Evolutionary conservation across 1,140 invertebrate species (phyloP).

Genomic region (Drosophila lini): DNA sequence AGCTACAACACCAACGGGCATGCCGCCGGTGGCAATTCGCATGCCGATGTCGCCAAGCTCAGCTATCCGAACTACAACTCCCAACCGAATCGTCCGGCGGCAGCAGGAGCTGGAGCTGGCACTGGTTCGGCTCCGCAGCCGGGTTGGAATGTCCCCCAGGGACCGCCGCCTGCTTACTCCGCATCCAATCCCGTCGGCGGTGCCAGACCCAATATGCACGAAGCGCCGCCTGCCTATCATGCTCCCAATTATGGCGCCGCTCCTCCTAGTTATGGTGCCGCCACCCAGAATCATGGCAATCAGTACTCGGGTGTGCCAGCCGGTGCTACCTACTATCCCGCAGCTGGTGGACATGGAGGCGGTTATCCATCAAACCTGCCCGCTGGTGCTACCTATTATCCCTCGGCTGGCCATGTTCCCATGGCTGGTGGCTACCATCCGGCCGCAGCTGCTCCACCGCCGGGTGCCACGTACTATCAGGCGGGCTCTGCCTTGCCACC

Average conservation of each 20-base stretch:
- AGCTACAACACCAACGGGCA: conserved; percentile 55
- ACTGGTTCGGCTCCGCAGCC: conserved; percentile 25
- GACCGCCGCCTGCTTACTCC: conserved; percentile 74
- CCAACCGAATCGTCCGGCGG: conserved; percentile 70
- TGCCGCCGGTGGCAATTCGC: conserved; percentile 64
- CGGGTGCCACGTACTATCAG: conserved; percentile 76
- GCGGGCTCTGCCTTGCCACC: conserved; percentile 70
- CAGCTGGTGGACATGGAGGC: conserved; percentile 47
- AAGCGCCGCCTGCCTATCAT: conserved; percentile 69
- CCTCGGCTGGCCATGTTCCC: conserved; percentile 53
- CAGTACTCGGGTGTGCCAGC: conserved; percentile 57
- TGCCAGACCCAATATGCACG: conserved; percentile 70
- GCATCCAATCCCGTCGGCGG: conserved; percentile 68
- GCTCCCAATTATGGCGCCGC: conserved; percentile 65
- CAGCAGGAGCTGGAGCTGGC: neutral
- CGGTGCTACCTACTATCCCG: conserved; percentile 69
- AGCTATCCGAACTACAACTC: conserved; percentile 81
- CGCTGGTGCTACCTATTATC: conserved; percentile 59
- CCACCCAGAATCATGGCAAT: conserved; percentile 62
- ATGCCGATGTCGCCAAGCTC: conserved; percentile 73
- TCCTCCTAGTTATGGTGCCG: conserved; percentile 57
- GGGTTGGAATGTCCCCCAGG: conserved; percentile 81
- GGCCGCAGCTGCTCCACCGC: conserved; percentile 58
- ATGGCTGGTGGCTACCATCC: conserved; percentile 62
- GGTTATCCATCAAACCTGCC: conserved; percentile 46